Evolutionary conservation across 2,888 invertebrate genomes (phyloP).

Genomic region (Caenorhabditis wallacei): DNA sequence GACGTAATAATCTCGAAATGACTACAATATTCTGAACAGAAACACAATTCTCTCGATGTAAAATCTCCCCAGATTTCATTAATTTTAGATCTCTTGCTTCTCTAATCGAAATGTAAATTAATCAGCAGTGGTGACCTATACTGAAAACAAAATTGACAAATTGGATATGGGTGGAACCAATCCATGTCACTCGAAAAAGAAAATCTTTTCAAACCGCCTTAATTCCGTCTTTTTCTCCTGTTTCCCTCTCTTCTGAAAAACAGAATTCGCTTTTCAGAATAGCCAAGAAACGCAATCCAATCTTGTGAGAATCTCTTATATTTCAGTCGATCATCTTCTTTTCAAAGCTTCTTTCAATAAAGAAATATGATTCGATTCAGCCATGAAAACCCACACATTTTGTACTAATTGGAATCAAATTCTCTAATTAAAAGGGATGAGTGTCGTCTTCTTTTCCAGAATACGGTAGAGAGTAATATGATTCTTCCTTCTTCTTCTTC

Average conservation of each 20-base stretch:
- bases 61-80: background rate
- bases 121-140: constrained; percentile 25
- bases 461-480: constrained; percentile 46
- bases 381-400: constrained; percentile 53
- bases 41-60: background rate
- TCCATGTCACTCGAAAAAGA: constrained; percentile 4
- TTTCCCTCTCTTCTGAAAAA: background rate
- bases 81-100: background rate
- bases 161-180: constrained; percentile 7
- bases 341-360: background rate
- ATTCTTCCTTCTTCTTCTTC: constrained; percentile 3
- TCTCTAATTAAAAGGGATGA: constrained; percentile 40
- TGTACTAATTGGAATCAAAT: constrained; percentile 60
- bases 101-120: background rate
- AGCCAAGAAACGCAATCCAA: constrained; percentile 45
- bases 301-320: constrained; percentile 37
- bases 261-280: background rate
- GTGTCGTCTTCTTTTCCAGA: background rate
- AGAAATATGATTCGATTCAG: constrained; percentile 36
- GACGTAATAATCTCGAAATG: background rate
- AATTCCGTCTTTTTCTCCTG: background rate
- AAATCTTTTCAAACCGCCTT: background rate
- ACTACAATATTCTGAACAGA: background rate
- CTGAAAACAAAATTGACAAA: constrained; percentile 18
- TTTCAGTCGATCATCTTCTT: constrained; percentile 36